These are phyloP conservation scores for Rhyacophila brunnea DNA, from an alignment of 1,140 invertebrate species.

Conservation along the genomic window DNA sequence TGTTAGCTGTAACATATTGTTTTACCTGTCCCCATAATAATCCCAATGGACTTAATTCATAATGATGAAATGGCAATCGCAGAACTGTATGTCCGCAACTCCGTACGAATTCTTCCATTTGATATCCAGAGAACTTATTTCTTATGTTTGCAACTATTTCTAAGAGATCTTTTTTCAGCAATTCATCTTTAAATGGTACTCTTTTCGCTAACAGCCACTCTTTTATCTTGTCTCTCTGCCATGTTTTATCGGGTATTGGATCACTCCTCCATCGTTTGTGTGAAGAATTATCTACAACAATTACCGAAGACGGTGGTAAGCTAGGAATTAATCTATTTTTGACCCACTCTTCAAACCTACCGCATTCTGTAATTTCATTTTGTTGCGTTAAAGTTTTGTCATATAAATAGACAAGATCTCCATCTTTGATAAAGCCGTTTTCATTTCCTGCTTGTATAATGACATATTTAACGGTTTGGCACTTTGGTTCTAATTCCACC, in stretches of 20 bases:
- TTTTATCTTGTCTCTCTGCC: slow-evolving; percentile 10
- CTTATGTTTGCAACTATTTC: neutral
- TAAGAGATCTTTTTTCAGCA: slow-evolving; percentile 13
- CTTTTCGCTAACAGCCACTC: slow-evolving; percentile 3
- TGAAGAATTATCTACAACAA: slow-evolving; percentile 7
- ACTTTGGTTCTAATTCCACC: neutral
- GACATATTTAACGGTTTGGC: neutral
- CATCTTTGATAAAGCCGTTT: slow-evolving; percentile 4
- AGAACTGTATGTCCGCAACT: slow-evolving; percentile 3
- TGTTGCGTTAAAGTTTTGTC: neutral
- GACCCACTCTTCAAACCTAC: slow-evolving; percentile 2
- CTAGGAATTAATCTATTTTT: slow-evolving; percentile 1
- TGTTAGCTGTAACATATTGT: neutral
- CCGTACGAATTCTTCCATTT: neutral
- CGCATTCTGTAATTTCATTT: neutral
- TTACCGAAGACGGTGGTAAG: slow-evolving; percentile 5
- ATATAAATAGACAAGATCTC: neutral
- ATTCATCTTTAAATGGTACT: neutral
- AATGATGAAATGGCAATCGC: slow-evolving; percentile 1
- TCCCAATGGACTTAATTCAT: slow-evolving; percentile 6
- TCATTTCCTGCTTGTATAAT: slow-evolving; percentile 9
- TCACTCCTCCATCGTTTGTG: neutral
- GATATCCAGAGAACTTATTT: neutral
- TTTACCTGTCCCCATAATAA: neutral
- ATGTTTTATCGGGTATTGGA: slow-evolving; percentile 4